phyloP scores from a whole-genome alignment of 2,888 invertebrate species.

The Volucella inflata region DNA sequence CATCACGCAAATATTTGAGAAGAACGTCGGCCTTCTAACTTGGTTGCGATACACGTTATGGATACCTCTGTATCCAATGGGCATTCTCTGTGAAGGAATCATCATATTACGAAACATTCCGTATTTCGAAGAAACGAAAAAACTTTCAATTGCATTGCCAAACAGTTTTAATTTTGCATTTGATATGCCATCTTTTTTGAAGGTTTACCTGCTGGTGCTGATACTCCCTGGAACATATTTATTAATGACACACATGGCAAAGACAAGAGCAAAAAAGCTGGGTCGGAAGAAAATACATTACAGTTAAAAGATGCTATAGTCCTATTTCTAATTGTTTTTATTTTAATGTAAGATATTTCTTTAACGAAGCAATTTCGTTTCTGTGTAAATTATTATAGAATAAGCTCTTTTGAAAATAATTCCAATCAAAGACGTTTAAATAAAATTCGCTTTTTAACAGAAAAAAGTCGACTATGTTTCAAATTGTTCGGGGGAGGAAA shows the following conservation, averaged over 20 bases:
- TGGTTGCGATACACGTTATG: conserved; percentile 97
- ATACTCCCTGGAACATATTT: conserved; percentile 91
- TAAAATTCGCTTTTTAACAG: not conserved
- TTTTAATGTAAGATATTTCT: conserved; percentile 52
- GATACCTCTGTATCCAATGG: conserved; percentile 96
- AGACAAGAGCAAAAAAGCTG: conserved; percentile 88
- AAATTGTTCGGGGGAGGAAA: not conserved
- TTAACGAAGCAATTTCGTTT: not conserved
- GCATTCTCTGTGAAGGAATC: conserved; percentile 93
- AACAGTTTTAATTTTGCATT: conserved; percentile 94
- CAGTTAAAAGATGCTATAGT: conserved; percentile 30
- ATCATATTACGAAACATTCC: conserved; percentile 93
- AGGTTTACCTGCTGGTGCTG: conserved; percentile 90
- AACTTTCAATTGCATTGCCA: conserved; percentile 90
- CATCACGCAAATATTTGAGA: conserved; percentile 90
- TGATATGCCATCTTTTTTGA: conserved; percentile 91
- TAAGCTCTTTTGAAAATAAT: not conserved
- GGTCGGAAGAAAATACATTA: conserved; percentile 79
- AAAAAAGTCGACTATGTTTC: not conserved
- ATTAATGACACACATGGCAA: conserved; percentile 94
- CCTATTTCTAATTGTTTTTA: conserved; percentile 6
- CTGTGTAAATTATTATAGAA: not conserved
- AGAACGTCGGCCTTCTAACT: conserved; percentile 89
- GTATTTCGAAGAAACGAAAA: conserved; percentile 93
- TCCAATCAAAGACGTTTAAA: too few species aligned